Base-by-base conservation (phyloP, 2,113 vertebrate genomes). In the Erythrocercus mccallii region DNA sequence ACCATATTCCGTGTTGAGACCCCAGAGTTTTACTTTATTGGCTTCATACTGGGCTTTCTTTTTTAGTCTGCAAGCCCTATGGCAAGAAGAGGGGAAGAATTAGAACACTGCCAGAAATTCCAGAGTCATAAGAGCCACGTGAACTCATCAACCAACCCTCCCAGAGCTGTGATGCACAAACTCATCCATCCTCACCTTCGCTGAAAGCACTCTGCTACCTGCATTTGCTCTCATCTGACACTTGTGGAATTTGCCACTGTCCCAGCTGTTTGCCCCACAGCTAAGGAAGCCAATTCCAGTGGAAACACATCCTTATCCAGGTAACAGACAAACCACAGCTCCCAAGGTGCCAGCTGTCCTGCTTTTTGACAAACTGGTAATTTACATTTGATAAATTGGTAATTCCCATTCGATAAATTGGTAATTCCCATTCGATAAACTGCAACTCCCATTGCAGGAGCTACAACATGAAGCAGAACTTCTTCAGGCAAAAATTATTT, bases 21-120 rank as follows among this genome's bases (percentile, higher is more conserved):
- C 99, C 99, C 99, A 99, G 82, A 99, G 98, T 97, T 99, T 99
- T 93, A 99, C 99, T 98, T 99, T 99, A 98, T 99, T 99, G 93
- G 99, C 99, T 98, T 99, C 99, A 94, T 99, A 99, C 94, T 99
- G 99, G 35, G 99, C 99, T 98, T 99, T 99, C 98, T 99, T 99
- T 98, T 99, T 99, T 97, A 99, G 98, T 84, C 99, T 98, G 95
- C 99, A 99, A 94, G 99, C 99, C 98, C 99, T 99, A 85, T 58
- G 76, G 91, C 44, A 90, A 96, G 90, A 95, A 93, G 65, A 95
- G 88, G 86, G 81, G 84, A 95, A 92, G 47, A 95, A 92, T 96
- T 86, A 96, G 94, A 94, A 92, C 81, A 74, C 68, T 74, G 35
- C 82, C 68, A 95, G 87, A 92, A 90, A 86, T 51, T 86, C 51